phyloP scores from a whole-genome alignment of 2,888 invertebrate genomes.

The Unio delphinus region DNA sequence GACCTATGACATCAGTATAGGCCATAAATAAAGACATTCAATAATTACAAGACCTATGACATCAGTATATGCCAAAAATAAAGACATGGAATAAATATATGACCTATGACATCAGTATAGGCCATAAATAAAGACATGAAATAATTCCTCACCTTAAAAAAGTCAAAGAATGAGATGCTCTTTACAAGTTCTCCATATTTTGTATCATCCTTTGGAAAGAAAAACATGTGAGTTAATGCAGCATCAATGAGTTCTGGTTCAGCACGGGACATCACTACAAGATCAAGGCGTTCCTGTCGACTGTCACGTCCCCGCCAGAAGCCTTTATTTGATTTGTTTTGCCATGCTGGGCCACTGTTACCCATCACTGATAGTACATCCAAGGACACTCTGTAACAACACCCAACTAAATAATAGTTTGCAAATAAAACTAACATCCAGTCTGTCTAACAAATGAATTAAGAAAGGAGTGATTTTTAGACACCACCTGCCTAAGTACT shows the following conservation, averaged over 20 bases:
- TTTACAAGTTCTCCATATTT: slow-evolving; percentile 89
- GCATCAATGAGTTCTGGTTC: slow-evolving; percentile 89
- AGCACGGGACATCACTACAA: slow-evolving; percentile 84
- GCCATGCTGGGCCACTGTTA: slow-evolving; percentile 80
- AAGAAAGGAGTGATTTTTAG: no score
- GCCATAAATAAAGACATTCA: no score
- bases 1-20: no score
- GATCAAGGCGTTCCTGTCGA: slow-evolving; percentile 84
- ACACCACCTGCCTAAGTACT: no score
- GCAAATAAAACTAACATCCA: not conserved
- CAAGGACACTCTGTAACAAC: slow-evolving; percentile 81
- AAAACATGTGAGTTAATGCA: slow-evolving; percentile 95
- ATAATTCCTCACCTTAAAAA: slow-evolving; percentile 84
- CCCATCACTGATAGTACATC: slow-evolving; percentile 93
- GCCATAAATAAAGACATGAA: not conserved
- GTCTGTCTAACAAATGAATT: not conserved
- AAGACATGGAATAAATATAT: no score
- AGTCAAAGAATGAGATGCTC: slow-evolving; percentile 91
- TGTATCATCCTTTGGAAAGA: slow-evolving; percentile 87
- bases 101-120: not conserved
- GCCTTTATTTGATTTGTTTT: slow-evolving; percentile 81
- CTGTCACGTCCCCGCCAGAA: slow-evolving; percentile 97
- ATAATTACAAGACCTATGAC: no score
- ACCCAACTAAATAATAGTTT: not conserved
- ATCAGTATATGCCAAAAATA: no score